Evolutionary conservation across 2,797 vertebrate genomes (phyloP).

Genomic region (Agapornis canus): DNA sequence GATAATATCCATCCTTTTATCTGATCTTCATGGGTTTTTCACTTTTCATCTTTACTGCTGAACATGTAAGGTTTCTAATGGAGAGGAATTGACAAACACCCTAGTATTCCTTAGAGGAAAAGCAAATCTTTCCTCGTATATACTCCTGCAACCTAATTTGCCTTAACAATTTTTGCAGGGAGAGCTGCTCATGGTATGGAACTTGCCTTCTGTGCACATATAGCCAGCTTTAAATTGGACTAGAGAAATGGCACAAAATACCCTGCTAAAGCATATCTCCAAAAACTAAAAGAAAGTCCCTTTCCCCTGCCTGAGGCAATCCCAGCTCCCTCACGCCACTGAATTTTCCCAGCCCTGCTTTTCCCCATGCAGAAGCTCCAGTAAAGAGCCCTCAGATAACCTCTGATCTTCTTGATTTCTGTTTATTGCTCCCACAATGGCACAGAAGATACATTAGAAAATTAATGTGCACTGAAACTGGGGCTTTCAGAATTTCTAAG

Average conservation of each 20-base stretch:
- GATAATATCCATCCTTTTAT: background rate
- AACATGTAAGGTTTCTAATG: background rate
- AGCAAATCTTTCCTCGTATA: background rate
- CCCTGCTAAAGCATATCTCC: background rate
- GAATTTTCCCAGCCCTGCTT: background rate
- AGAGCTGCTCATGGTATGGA: background rate
- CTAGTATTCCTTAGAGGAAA: background rate
- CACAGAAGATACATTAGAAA: background rate
- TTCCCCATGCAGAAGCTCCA: background rate
- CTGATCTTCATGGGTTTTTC: background rate
- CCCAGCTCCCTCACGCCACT: background rate
- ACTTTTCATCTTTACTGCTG: background rate
- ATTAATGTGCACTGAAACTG: accelerated
- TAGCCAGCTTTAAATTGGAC: background rate
- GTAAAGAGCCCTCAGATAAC: background rate
- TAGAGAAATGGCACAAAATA: background rate
- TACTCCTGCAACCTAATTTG: background rate
- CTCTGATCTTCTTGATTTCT: background rate
- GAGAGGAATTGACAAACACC: background rate
- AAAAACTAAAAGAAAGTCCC: background rate
- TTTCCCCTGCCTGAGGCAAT: background rate
- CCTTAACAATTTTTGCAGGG: background rate
- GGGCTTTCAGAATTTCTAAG: background rate
- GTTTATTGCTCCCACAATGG: background rate
- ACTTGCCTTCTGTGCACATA: background rate